Base-by-base conservation (phyloP, 2,113 vertebrate species). In the Peromyscus californicus region DNA sequence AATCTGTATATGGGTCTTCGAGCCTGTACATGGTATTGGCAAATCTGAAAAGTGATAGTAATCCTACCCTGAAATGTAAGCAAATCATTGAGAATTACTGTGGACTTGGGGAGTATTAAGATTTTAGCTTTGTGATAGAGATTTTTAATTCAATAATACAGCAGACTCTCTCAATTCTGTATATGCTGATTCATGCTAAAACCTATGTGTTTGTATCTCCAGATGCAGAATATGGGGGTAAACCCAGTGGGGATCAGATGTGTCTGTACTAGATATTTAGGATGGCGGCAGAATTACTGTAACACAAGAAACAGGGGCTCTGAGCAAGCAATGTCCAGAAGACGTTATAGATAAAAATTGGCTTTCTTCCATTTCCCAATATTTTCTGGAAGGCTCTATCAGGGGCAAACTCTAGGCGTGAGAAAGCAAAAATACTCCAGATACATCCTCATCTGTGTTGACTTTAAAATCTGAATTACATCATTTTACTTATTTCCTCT, bases 81-180 rank as follows among this genome's bases (percentile, higher is more conserved):
- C 26, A 96, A 67, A 33, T 86, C 80, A 95, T 84, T 88, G 45
- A 95, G 61, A 89, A 82, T 84, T 91, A 57, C 26, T 51, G 31
- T 84, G 93, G 57, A 85, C 26, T 87, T 26, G 45, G 31, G 1
- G 12, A 97, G 89, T 59, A 89, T 36, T 48, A 87, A 96, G 76
- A 72, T 51, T 76, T 92, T 76, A 65, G 24, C 39, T 87, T 95
- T 70, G 70, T 90, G 92, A 91, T 79, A 95, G 57, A 17, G 26
- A 65, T 84, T 26, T 31, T 82, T 67, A 61, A 57, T 65, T 67
- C 45, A 39, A n/a, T n/a, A 57, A 61, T 48, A 83, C 0, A 76
- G 63, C 29, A 93, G 54, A 16, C 19, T 57, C 39, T 94, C 13
- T 93, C 54, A n/a, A 84, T 92, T 75, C 57, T 91, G 84, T 59